A percentile compares a stretch with the other conserved stretches of the same genome.
These are phyloP conservation scores for Athetis lepigone DNA, from an alignment of 2,888 invertebrate genomes.

Conservation along the genomic window DNA sequence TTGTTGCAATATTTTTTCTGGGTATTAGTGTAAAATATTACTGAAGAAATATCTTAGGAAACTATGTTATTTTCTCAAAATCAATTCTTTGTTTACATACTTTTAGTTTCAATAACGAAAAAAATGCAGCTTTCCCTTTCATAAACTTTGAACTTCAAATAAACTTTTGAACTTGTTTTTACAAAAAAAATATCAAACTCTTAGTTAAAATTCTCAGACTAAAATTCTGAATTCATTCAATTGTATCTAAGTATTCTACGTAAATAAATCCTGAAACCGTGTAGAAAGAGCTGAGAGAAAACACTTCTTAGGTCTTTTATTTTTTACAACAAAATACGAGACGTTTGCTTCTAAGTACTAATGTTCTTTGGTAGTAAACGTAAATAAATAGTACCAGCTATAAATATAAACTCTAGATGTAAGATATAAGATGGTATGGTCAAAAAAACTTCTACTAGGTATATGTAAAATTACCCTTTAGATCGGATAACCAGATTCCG, in stretches of 20 bases:
- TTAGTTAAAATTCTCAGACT: constrained; percentile 20
- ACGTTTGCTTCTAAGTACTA: constrained; percentile 32
- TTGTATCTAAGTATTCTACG: constrained; percentile 24
- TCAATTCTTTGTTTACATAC: too few relatives aligned
- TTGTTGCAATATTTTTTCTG: too few relatives aligned
- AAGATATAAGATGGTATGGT: neutral
- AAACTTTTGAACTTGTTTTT: neutral
- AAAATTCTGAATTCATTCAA: constrained; percentile 28
- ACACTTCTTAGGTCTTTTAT: constrained; percentile 44
- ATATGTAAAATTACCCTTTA: too few relatives aligned
- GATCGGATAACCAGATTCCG: too few relatives aligned
- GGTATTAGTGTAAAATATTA: neutral
- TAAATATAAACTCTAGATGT: constrained; percentile 14
- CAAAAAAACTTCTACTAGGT: too few relatives aligned
- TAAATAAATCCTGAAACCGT: constrained; percentile 55
- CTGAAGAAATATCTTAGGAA: too few relatives aligned
- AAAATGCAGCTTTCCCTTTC: neutral
- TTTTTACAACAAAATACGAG: constrained; percentile 39
- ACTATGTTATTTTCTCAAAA: too few relatives aligned
- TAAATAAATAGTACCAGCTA: constrained; percentile 26
- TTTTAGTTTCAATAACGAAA: too few relatives aligned
- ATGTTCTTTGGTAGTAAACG: constrained; percentile 16
- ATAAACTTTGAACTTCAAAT: neutral
- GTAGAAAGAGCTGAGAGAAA: constrained; percentile 35
- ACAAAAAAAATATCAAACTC: neutral